These are phyloP conservation scores for Pristionchus arcanus DNA, from an alignment of 2,888 invertebrate species.

Conservation along the genomic window DNA sequence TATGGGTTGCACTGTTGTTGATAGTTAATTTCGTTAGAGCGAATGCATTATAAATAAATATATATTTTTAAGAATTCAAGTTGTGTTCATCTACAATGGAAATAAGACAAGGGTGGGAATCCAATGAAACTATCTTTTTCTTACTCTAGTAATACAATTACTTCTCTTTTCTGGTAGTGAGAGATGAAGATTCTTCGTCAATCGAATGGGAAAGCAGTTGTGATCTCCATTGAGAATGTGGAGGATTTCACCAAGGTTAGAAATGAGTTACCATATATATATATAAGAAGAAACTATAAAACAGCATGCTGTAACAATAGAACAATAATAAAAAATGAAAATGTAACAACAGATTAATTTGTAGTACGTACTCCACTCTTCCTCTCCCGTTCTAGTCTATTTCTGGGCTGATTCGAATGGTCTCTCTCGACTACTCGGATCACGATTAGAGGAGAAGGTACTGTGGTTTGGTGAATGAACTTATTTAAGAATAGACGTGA, in stretches of 20 bases:
- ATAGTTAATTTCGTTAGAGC: conserved; percentile 1
- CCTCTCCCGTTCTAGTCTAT: conserved; percentile 71
- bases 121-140: background rate
- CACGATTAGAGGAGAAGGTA: conserved; percentile 70
- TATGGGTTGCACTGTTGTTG: conserved; percentile 38
- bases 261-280: background rate
- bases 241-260: conserved; percentile 11
- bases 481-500: background rate
- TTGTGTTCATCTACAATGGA: background rate
- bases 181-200: conserved; percentile 17
- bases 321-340: too few species aligned
- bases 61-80: background rate
- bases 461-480: background rate
- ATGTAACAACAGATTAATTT: background rate
- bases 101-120: background rate
- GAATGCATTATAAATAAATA: background rate
- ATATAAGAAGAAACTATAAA: too few species aligned
- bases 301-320: too few species aligned
- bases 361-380: conserved; percentile 59
- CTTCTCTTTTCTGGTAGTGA: background rate
- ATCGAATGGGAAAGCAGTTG: conserved; percentile 11
- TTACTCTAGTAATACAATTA: background rate
- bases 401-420: conserved; percentile 77
- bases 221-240: conserved; percentile 18
- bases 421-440: conserved; percentile 72